Evolutionary conservation across 2,797 vertebrate genomes (phyloP).

Genomic region (Euphonia xanthogaster): DNA sequence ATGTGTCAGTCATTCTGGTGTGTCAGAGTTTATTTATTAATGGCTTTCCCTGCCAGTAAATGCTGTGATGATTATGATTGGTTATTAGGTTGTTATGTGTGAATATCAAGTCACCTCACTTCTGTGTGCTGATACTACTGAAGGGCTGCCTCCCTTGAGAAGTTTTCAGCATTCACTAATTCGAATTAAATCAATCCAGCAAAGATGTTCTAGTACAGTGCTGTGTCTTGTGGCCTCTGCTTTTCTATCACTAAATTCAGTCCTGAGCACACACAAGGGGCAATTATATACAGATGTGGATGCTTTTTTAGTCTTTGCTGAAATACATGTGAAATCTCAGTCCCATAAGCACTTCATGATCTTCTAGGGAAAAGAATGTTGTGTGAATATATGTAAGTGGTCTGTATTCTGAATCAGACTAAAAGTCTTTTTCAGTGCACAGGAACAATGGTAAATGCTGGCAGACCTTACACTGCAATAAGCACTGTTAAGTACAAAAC

Average conservation of each 20-base stretch:
- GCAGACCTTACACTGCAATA: background rate
- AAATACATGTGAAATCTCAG: background rate
- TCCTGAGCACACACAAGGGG: background rate
- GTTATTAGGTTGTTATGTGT: background rate
- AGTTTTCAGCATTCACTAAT: background rate
- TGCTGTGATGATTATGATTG: background rate
- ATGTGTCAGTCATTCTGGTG: background rate
- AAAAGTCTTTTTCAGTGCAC: background rate
- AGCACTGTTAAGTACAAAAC: background rate
- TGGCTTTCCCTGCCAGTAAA: background rate
- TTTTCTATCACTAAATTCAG: background rate
- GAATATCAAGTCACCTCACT: background rate
- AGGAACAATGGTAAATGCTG: conserved; percentile 3
- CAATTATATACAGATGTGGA: background rate
- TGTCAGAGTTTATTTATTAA: background rate
- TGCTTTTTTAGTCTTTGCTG: background rate
- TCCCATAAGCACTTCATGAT: background rate
- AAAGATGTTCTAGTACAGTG: background rate
- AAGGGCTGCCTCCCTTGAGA: background rate
- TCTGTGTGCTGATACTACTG: background rate
- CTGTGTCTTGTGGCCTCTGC: background rate
- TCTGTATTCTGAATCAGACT: background rate
- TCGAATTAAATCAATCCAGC: background rate
- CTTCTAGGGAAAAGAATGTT: background rate
- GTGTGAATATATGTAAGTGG: background rate